Base-by-base conservation (phyloP, 2,113 vertebrate species). In the Bubo scandiacus region DNA sequence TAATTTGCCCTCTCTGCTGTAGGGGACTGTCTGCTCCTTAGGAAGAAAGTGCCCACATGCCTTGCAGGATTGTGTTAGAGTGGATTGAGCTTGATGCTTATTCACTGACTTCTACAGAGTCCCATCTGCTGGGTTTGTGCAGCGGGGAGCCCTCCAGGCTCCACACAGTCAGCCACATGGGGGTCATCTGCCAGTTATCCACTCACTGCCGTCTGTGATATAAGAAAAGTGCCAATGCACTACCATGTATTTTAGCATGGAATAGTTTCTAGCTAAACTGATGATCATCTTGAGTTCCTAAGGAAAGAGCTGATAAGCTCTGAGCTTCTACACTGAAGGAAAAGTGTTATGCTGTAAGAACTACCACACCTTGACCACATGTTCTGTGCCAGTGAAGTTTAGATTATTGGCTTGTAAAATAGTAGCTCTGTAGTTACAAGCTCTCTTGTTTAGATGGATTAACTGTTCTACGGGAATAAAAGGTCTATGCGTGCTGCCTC, bases 401-500 rank as follows among this genome's bases (percentile, higher is more conserved):
- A 36, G 47, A 71, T 79, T 62, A 45, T 3, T 84, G 62, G 40
- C 89, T 95, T 74, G 66, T 81, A 68, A 80, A 90, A 55, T 2
- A 90, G 40, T 70, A 90, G 84, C 63, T 81, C 87, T 82, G 73
- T 49, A 65, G 78, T 85, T 68, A 57, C 5, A 72, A 34, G 36
- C 66, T 77, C 66, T 82, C 78, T 73, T 80, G 32, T 90, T 95
- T 79, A 65, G 66, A 9, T 82, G 87, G 90, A 95, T 97, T 97
- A 96, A 80, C 84, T 96, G 92, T 92, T 86, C 94, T 74, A 14
- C 59, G 62, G 49, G 54, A 92, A 71, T 88, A 80, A 91, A 92
- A 82, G 58, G 42, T 91, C 80, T 67, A 43, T 65, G 49, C 34
- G 0, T 10, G 26, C 73, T 85, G 71, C 42, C 70, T 91, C 54